phyloP scores from a whole-genome alignment of 2,888 invertebrate genomes.

The Gandaritis pyraliata region DNA sequence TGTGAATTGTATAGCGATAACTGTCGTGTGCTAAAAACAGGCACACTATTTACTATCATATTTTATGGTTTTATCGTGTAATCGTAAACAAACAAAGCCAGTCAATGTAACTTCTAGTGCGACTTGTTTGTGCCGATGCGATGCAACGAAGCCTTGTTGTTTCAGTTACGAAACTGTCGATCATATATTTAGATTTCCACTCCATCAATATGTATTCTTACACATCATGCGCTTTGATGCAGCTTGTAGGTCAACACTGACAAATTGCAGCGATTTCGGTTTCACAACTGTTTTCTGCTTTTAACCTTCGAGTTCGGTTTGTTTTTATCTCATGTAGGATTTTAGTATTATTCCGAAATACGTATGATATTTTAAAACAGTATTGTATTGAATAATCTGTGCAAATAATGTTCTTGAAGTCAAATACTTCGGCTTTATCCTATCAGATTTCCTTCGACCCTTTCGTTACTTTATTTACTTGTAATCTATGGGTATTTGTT shows the following conservation, averaged over 20 bases:
- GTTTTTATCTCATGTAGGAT: constrained; percentile 17
- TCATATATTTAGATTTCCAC: constrained; percentile 45
- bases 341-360: constrained; percentile 11
- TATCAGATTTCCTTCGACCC: constrained; percentile 20
- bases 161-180: constrained; percentile 37
- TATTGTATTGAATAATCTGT: no score
- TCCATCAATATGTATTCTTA: constrained; percentile 20
- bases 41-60: no score
- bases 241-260: constrained; percentile 33
- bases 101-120: constrained; percentile 1
- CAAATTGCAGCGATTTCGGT: constrained; percentile 15
- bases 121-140: constrained; percentile 13
- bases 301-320: constrained; percentile 21
- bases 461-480: constrained; percentile 37
- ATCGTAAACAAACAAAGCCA: constrained; percentile 10
- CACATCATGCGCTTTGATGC: constrained; percentile 38
- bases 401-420: no score
- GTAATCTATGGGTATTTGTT: constrained; percentile 44
- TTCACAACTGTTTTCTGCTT: constrained; percentile 15
- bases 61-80: no score
- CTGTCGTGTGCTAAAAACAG: no score
- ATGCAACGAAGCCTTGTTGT: constrained; percentile 42
- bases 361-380: not conserved
- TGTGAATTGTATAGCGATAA: no score
- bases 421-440: constrained; percentile 9